Evolutionary conservation across 2,797 vertebrate species (phyloP).

Genomic region (Lepilemur septentrionalis): DNA sequence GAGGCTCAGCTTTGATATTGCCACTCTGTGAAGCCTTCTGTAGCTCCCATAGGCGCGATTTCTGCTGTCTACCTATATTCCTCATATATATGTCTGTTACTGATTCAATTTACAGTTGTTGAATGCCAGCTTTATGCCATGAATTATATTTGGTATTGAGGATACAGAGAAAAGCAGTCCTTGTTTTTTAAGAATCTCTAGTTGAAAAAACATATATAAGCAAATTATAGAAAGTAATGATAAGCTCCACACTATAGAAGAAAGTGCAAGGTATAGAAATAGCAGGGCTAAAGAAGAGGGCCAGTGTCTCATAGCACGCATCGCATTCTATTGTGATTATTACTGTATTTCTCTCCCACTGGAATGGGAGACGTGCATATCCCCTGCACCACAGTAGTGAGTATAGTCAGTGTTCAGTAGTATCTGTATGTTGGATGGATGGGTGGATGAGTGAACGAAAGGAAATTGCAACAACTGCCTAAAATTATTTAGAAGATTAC

Average conservation of each 20-base stretch:
- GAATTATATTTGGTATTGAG: conserved; percentile 23
- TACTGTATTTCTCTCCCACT: background rate
- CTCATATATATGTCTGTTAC: background rate
- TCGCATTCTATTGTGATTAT: background rate
- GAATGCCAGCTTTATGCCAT: conserved; percentile 8
- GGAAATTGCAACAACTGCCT: background rate
- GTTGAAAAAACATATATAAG: conserved; percentile 27
- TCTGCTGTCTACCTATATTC: background rate
- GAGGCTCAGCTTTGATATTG: background rate
- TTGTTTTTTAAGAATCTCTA: conserved; percentile 38
- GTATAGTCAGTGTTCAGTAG: background rate
- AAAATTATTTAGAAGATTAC: conserved; percentile 27
- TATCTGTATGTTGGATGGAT: background rate
- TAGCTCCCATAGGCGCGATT: background rate
- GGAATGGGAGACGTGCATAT: background rate
- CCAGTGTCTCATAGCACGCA: background rate
- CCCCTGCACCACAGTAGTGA: background rate
- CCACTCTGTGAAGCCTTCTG: background rate
- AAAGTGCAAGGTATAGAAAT: background rate
- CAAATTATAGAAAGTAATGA: conserved; percentile 3
- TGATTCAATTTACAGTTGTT: background rate
- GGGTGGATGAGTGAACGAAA: background rate
- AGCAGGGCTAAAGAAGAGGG: background rate
- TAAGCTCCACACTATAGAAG: background rate
- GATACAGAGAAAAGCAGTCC: background rate